phyloP scores from a whole-genome alignment of 2,888 invertebrate species.

The Mesorhabditis spiculigera region DNA sequence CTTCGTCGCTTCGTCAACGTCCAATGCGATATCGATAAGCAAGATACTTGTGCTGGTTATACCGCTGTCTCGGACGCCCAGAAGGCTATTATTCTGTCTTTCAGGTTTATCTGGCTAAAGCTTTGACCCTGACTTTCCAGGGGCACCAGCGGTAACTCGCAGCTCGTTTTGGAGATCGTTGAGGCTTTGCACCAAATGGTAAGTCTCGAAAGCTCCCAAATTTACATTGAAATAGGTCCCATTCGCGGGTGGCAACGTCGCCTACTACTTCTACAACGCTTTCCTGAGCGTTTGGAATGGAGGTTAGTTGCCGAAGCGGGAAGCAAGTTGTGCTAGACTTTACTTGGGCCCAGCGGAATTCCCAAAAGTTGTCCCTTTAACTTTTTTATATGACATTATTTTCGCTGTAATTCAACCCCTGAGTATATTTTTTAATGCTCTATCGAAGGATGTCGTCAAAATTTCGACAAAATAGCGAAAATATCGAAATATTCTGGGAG shows the following conservation, averaged over 20 bases:
- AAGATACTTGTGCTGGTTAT: slow-evolving; percentile 4
- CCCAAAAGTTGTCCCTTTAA: too few species aligned
- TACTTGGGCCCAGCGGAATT: too few species aligned
- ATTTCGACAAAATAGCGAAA: too few species aligned
- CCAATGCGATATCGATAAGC: neutral
- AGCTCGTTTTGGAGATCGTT: neutral
- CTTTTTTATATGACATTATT: too few species aligned
- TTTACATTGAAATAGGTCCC: neutral
- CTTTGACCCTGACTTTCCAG: neutral
- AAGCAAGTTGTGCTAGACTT: too few species aligned
- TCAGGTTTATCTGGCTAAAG: neutral
- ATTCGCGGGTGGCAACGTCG: slow-evolving; percentile 22
- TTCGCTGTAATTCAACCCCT: too few species aligned
- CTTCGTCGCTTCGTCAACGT: neutral
- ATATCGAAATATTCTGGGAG: too few species aligned
- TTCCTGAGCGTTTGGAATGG: slow-evolving; percentile 22
- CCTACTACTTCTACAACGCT: slow-evolving; percentile 25
- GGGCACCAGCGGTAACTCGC: neutral
- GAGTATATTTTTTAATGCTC: too few species aligned
- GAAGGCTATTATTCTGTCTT: neutral
- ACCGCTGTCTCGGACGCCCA: neutral
- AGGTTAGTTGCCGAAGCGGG: slow-evolving; percentile 13
- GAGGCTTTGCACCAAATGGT: neutral
- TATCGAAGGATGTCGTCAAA: too few species aligned
- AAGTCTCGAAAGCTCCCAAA: neutral